A percentile compares a stretch with the other conserved stretches of the same genome.
These are phyloP conservation scores for Mastigias papua DNA, from an alignment of 30 jellyfish, hydroid and myxozoan species.

Conservation along the genomic window DNA sequence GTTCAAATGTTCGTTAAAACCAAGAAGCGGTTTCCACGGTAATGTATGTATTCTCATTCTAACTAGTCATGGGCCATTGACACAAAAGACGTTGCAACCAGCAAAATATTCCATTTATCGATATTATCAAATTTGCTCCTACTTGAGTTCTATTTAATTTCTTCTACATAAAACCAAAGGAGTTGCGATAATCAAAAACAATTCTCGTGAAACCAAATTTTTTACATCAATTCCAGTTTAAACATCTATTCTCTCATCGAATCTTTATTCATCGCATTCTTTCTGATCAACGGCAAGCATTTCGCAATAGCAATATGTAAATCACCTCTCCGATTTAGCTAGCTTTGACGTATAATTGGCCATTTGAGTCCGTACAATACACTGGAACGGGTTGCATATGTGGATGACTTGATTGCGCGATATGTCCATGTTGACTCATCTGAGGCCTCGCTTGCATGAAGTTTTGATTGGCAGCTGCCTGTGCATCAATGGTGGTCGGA, in stretches of 20 bases:
- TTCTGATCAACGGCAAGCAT: background rate
- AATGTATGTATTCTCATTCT: no score
- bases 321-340: constrained; percentile 14
- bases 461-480: constrained; percentile 65
- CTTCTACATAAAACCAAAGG: background rate
- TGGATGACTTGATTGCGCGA: constrained; percentile 73
- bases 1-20: no score
- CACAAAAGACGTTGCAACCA: no score
- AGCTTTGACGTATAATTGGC: constrained; percentile 71
- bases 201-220: background rate
- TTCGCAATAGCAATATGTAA: background rate
- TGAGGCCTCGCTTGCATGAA: constrained; percentile 72
- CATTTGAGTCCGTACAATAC: constrained; percentile 74
- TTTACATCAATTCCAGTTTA: background rate
- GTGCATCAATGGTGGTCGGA: constrained; percentile 50
- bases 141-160: background rate
- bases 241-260: background rate
- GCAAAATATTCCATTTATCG: background rate
- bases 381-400: constrained; percentile 81
- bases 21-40: no score
- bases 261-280: background rate
- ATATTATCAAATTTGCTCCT: background rate
- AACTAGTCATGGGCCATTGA: no score
- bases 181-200: background rate
- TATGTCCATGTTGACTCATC: constrained; percentile 70